These are phyloP conservation scores for Leptopilina syphax DNA, from an alignment of 2,888 invertebrate species.

Conservation along the genomic window DNA sequence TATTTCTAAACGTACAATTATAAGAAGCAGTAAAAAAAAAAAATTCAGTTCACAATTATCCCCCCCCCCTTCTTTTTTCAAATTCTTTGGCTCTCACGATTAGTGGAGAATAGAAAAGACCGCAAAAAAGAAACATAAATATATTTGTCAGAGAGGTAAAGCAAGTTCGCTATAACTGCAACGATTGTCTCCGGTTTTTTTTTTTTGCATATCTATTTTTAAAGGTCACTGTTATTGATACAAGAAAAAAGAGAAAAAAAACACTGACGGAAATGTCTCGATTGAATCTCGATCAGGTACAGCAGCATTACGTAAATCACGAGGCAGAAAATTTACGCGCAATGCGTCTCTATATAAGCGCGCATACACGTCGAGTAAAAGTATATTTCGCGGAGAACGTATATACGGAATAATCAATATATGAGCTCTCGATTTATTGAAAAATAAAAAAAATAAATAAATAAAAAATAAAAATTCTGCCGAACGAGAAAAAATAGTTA, in stretches of 20 bases:
- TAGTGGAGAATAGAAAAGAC: background rate
- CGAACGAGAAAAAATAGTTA: background rate
- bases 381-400: background rate
- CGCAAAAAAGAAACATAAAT: too few species aligned
- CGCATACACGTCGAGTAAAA: background rate
- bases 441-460: background rate
- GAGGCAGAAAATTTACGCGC: conserved; percentile 55
- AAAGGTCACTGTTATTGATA: conserved; percentile 59
- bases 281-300: conserved; percentile 54
- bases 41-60: too few species aligned
- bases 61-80: too few species aligned
- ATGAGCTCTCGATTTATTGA: background rate
- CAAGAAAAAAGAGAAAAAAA: conserved; percentile 42
- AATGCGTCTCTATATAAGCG: conserved; percentile 37
- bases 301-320: conserved; percentile 53
- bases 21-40: too few species aligned
- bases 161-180: conserved; percentile 30
- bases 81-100: conserved; percentile 32
- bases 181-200: conserved; percentile 38
- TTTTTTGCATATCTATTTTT: conserved; percentile 41
- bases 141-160: too few species aligned
- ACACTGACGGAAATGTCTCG: conserved; percentile 54
- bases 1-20: too few species aligned
- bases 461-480: background rate
- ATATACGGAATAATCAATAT: background rate